These are phyloP conservation scores for Seira ritae DNA, from an alignment of 2,888 invertebrate species.

Conservation along the genomic window DNA sequence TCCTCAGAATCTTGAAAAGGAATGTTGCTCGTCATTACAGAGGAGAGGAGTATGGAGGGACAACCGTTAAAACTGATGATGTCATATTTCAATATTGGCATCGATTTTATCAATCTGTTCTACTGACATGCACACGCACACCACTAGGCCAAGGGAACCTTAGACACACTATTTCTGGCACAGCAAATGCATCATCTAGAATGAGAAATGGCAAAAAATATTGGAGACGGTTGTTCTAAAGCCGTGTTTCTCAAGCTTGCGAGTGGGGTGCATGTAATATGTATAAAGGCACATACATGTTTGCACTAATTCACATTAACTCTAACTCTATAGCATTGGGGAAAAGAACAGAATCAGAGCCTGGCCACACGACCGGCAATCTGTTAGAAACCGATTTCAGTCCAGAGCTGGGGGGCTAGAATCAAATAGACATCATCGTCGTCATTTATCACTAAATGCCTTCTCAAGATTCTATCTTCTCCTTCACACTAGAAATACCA, in stretches of 20 bases:
- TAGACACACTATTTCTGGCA: conserved; percentile 2
- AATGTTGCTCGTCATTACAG: too few species aligned
- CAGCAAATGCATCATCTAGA: too few species aligned
- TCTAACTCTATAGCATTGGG: too few species aligned
- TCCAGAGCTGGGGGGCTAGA: neutral
- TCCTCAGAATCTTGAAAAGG: too few species aligned
- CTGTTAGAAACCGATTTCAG: conserved; percentile 7
- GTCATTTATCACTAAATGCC: conserved; percentile 5
- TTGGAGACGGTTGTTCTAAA: neutral
- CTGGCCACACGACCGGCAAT: conserved; percentile 8
- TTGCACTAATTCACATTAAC: neutral
- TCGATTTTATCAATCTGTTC: conserved; percentile 25
- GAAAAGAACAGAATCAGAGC: neutral
- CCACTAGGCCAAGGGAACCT: neutral
- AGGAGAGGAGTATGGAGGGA: neutral
- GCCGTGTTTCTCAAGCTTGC: too few species aligned
- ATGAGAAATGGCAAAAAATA: neutral
- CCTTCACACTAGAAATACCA: neutral
- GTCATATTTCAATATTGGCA: conserved; percentile 25
- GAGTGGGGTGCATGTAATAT: neutral
- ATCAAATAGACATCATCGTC: conserved; percentile 2
- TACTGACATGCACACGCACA: conserved; percentile 22
- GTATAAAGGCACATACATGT: neutral
- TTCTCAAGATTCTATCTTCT: neutral
- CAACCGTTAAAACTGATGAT: conserved; percentile 18